These are phyloP conservation scores for Melikaiella ostensackeni DNA, from an alignment of 2,888 invertebrate genomes.

Conservation along the genomic window DNA sequence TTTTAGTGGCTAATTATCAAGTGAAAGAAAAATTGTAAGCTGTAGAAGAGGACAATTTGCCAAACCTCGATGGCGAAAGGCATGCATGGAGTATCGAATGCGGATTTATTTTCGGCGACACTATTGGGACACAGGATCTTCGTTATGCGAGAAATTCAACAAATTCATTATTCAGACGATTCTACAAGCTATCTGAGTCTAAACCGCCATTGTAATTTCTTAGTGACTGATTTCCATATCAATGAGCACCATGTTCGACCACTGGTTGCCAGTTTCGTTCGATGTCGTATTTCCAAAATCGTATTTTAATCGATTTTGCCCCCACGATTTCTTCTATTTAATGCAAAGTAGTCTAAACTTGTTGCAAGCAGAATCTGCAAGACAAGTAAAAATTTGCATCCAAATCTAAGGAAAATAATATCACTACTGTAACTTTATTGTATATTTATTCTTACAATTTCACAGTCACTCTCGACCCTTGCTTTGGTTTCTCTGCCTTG, in stretches of 20 bases:
- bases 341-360: not conserved
- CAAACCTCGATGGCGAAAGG: not conserved
- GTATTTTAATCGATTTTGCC: slow-evolving; percentile 51
- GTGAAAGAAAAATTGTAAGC: not conserved
- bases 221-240: slow-evolving; percentile 75
- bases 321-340: slow-evolving; percentile 27
- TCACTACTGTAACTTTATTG: too few species aligned
- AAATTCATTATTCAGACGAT: slow-evolving; percentile 73
- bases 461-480: too few species aligned
- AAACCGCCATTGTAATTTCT: slow-evolving; percentile 74
- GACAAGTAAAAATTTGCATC: too few species aligned
- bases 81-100: slow-evolving; percentile 57
- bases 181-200: slow-evolving; percentile 68
- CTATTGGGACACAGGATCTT: slow-evolving; percentile 70
- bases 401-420: too few species aligned
- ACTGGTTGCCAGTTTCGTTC: slow-evolving; percentile 63
- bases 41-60: not conserved
- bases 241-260: slow-evolving; percentile 65
- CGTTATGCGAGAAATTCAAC: slow-evolving; percentile 70
- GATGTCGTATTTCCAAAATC: slow-evolving; percentile 60
- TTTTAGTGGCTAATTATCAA: not conserved
- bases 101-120: slow-evolving; percentile 66
- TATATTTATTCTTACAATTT: too few species aligned
- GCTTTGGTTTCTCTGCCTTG: too few species aligned
- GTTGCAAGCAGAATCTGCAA: too few species aligned